A percentile compares a stretch with the other conserved stretches of the same genome.
These are phyloP conservation scores for Pyralis farinalis DNA, from an alignment of 2,888 invertebrate species.

Conservation along the genomic window DNA sequence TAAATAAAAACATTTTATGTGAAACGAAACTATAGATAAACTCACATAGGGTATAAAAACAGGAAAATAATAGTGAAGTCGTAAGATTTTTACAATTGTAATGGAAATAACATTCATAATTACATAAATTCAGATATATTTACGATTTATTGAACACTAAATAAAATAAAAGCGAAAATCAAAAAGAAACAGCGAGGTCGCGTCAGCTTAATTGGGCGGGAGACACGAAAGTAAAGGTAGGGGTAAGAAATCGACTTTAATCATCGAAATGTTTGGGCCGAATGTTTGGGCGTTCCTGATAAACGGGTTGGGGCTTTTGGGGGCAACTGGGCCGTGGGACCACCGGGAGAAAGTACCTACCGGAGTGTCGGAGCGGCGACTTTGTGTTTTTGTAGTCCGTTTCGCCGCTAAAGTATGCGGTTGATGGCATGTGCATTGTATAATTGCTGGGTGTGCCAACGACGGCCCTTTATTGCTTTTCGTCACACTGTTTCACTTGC, in stretches of 20 bases:
- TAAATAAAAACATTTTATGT: too few relatives aligned
- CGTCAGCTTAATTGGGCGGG: constrained; percentile 53
- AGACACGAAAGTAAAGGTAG: constrained; percentile 60
- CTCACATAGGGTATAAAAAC: too few relatives aligned
- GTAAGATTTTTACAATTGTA: too few relatives aligned
- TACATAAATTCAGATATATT: background rate
- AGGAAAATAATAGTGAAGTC: too few relatives aligned
- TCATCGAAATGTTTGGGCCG: constrained; percentile 66
- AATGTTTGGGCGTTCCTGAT: constrained; percentile 71
- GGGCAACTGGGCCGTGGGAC: constrained; percentile 70
- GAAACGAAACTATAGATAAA: too few relatives aligned
- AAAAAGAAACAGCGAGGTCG: constrained; percentile 28
- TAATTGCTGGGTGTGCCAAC: constrained; percentile 52
- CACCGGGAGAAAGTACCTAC: constrained; percentile 66
- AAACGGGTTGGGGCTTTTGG: constrained; percentile 48
- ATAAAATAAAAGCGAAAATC: constrained; percentile 30
- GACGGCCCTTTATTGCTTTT: constrained; percentile 33
- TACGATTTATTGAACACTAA: background rate
- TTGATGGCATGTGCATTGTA: constrained; percentile 30
- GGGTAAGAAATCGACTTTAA: constrained; percentile 59
- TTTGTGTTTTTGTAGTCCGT: constrained; percentile 54
- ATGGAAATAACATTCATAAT: background rate
- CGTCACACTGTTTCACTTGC: constrained; percentile 7
- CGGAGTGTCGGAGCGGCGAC: constrained; percentile 46
- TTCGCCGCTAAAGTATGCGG: constrained; percentile 54